These are phyloP conservation scores for Acrocephalus kingi DNA, from an alignment of 2,113 vertebrate species.

Conservation along the genomic window DNA sequence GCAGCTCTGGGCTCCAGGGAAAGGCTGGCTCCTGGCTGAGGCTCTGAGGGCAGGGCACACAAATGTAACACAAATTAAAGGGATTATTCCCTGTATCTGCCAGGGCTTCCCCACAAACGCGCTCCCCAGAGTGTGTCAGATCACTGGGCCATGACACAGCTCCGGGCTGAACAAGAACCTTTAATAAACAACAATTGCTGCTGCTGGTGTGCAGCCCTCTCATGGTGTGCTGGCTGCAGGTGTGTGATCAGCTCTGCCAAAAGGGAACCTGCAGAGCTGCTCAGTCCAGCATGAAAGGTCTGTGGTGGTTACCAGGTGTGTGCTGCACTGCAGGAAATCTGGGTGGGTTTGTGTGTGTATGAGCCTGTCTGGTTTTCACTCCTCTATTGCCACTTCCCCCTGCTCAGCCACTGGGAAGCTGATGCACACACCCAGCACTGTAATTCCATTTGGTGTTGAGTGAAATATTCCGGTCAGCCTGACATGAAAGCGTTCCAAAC, in stretches of 20 bases:
- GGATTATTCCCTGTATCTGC: background rate
- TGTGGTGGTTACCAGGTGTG: background rate
- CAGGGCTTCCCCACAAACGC: background rate
- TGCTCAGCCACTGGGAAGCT: background rate
- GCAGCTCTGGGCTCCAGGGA: background rate
- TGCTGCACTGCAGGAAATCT: background rate
- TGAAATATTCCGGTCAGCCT: background rate
- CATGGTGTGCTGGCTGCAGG: background rate
- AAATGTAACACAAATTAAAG: background rate
- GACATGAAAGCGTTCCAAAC: background rate
- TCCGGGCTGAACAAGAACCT: background rate
- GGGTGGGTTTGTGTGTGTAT: fast-evolving
- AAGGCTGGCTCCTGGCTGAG: background rate
- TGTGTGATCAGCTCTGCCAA: background rate
- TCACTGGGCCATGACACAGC: background rate
- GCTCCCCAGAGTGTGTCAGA: background rate
- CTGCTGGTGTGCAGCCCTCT: background rate
- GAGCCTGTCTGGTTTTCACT: background rate
- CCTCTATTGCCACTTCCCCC: background rate
- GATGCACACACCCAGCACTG: background rate
- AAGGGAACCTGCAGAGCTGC: background rate
- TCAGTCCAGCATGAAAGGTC: fast-evolving
- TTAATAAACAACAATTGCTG: background rate
- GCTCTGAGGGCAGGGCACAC: background rate
- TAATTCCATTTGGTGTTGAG: background rate